Base-by-base conservation (phyloP, 2,888 invertebrate species). In the Cosmia trapezina region DNA sequence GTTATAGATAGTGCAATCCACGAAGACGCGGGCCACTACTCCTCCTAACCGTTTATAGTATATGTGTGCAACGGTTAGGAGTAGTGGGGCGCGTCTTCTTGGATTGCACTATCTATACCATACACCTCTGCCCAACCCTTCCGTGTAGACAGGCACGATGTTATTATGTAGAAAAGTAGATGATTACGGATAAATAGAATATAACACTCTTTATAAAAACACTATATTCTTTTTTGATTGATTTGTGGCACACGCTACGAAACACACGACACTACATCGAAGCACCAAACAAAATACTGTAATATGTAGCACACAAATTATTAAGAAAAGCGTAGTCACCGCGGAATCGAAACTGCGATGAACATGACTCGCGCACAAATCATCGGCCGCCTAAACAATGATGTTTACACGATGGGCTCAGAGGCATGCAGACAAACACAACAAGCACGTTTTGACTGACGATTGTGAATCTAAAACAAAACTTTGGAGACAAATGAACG, bases 361-460 rank as follows among this genome's bases (percentile, higher is more conserved):
- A 65, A 61, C 59, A 73, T 81, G 73, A 76, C 37, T 73, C 56
- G 67, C 37, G 49, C 47, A 41, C 70, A 43, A 59, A 73, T 81
- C 68, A 79, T 70, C 65, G 37, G 11, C 49, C 51, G 54, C 53
- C 66, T 57, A 67, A 67, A 86, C 85, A 86, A 86, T 86, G 71
- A 68, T 87, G 85, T 87, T 88, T 87, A 85, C 71, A 72, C 37
- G 65, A 65, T 45, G 67, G 65, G 76, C 70, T 81, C 66, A 64
- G 56, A 12, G 72, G 76, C 78, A 83, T 81, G 65, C 72, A 78
- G 78, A 78, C 76, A 83, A 78, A 69, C 73, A 81, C 64, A 78
- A 80, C 76, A 80, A 72, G 33, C 51, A 56, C 56, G 57, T 61
- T 75, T 67, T 57, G 72, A 57, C 62, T 41, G 37, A 57, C 61